Base-by-base conservation (phyloP, 37 sponge, comb jelly and placozoan genomes). In the Mnemiopsis leidyi region DNA sequence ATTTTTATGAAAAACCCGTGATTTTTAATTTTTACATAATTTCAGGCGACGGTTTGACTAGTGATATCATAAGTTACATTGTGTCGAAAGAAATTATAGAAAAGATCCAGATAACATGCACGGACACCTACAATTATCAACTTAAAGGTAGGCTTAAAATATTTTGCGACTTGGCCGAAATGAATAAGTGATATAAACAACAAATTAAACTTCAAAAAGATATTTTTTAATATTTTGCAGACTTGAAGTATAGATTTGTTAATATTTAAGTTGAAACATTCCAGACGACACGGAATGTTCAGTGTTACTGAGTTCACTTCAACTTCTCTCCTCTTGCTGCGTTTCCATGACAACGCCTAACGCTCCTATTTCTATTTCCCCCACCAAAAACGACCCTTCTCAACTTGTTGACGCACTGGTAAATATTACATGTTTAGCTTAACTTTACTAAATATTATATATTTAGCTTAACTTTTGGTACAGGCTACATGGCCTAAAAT, bases 71-170 rank as follows among this genome's bases (percentile, higher is more conserved):
- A 3, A 39, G 90, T 39, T 85, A 40, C 90, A 38, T 85, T 38
- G 90, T 85, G 21, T 85, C 61, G 2, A 85, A 85, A 37, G 90
- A 85, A 25, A 40, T 85, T 2, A 85, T 85, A 36, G 90, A 85
- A 36, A 29, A n/a, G 28, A 85, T 85, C 2, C 40, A 85, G 61
- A 40, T 3, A 0, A 85, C 35, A 3, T 85, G 90, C 26, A 33
- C 90, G 24, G 36, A 77, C 18, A 77, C 79, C 36, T 77, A 77
- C 35, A 77, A 26, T 36, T 77, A 77, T 36, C 79, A 77, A 32
- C 16, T 77, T 20, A 77, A 77, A 77, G 79, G 79, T 77, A 3
- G 33, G 73, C n/a, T n/a, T n/a, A n/a, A n/a, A n/a, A n/a, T n/a
- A n/a, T n/a, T n/a, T n/a, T n/a, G n/a, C n/a, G n/a, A n/a, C n/a